These are phyloP conservation scores for Varanus komodoensis DNA, from an alignment of 2,113 vertebrate genomes.

Conservation along the genomic window DNA sequence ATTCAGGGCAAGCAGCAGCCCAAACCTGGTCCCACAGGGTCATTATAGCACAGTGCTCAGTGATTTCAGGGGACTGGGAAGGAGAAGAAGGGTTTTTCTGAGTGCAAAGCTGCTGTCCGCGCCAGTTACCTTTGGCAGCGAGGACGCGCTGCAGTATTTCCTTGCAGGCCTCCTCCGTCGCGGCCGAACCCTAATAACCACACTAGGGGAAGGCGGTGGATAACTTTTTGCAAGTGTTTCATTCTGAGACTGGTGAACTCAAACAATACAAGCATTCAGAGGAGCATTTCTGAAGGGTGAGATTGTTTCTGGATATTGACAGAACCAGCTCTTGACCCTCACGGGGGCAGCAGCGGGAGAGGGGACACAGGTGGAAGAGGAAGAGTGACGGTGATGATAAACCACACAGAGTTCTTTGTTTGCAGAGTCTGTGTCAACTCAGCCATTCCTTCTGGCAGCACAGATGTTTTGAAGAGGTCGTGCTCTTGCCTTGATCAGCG, in stretches of 20 bases:
- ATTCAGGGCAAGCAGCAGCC: too few relatives aligned
- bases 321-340: conserved; percentile 48
- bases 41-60: not conserved
- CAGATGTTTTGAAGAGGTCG: not conserved
- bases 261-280: conserved; percentile 6
- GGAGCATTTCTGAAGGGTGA: conserved; percentile 1
- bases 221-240: not conserved
- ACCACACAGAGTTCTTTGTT: conserved; percentile 42
- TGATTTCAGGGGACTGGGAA: too few relatives aligned
- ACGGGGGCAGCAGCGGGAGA: not conserved
- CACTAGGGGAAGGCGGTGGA: not conserved
- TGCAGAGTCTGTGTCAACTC: conserved; percentile 45
- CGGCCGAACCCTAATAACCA: not conserved
- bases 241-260: not conserved
- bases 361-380: conserved; percentile 12
- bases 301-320: conserved; percentile 1
- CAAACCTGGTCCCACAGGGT: conserved; percentile 37
- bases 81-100: not conserved
- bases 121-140: not conserved
- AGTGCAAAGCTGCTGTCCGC: not conserved
- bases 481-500: not conserved
- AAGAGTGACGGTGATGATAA: not conserved
- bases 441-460: conserved; percentile 26
- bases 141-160: not conserved
- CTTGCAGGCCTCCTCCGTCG: not conserved